Evolutionary conservation across 2,113 vertebrate species (phyloP).

Genomic region (Arizona elegans): DNA sequence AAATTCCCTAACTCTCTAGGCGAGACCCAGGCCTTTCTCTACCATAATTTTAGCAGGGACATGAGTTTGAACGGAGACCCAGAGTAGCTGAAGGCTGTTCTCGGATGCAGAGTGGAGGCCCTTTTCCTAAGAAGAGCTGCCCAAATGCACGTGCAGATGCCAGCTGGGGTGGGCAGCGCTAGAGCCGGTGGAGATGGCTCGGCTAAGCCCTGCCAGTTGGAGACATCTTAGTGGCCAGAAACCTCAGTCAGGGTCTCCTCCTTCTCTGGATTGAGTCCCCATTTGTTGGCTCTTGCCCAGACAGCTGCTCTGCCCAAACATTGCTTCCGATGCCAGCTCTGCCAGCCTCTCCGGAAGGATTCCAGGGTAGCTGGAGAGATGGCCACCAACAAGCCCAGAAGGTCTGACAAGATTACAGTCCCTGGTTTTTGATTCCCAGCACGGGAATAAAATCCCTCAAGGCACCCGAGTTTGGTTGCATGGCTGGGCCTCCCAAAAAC

Average conservation of each 20-base stretch:
- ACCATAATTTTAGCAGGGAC: background rate
- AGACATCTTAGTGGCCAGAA: background rate
- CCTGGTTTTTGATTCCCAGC: background rate
- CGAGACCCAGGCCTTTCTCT: background rate
- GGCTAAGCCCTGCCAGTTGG: background rate
- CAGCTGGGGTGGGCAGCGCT: background rate
- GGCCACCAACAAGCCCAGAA: background rate
- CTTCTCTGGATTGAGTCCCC: background rate
- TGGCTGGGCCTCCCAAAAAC: background rate
- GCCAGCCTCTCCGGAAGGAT: background rate
- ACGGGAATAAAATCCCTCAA: background rate
- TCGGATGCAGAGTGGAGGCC: background rate
- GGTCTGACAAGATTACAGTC: background rate
- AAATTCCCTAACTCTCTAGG: background rate
- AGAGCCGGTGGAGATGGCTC: background rate
- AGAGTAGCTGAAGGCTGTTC: background rate
- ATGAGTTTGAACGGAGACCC: background rate
- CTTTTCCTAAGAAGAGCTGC: background rate
- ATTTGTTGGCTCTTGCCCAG: background rate
- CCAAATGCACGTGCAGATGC: background rate
- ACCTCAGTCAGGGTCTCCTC: background rate
- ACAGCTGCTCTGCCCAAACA: background rate
- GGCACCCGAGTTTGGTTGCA: background rate
- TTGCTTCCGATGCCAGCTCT: background rate
- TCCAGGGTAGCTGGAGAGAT: background rate